These are phyloP conservation scores for Alitta virens DNA, from an alignment of 2,888 invertebrate genomes.

Conservation along the genomic window DNA sequence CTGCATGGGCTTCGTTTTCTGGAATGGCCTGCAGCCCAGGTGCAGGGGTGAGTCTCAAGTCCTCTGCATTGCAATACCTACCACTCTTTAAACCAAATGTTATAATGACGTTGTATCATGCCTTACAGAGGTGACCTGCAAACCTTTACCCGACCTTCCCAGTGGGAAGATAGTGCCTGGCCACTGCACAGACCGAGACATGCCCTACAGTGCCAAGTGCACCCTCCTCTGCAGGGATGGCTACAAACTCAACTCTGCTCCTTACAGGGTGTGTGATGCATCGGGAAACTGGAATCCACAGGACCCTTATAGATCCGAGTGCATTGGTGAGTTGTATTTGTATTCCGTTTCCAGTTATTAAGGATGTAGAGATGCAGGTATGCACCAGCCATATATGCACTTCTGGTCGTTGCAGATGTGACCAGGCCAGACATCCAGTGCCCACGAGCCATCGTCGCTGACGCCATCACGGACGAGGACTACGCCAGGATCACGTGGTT, in stretches of 20 bases:
- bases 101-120: neutral
- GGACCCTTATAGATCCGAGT: conserved; percentile 57
- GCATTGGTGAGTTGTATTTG: conserved; percentile 57
- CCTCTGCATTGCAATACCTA: neutral
- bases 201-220: conserved; percentile 65
- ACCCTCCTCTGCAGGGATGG: conserved; percentile 64
- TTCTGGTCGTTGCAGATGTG: conserved; percentile 58
- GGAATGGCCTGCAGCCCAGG: conserved; percentile 68
- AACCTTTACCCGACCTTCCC: conserved; percentile 14
- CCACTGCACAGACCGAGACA: conserved; percentile 62
- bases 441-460: conserved; percentile 61
- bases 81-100: neutral
- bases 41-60: conserved; percentile 63
- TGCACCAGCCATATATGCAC: too few relatives aligned
- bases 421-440: conserved; percentile 64
- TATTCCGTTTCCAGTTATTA: too few relatives aligned
- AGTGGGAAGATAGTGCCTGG: conserved; percentile 58
- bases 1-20: conserved; percentile 68
- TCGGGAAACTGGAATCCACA: conserved; percentile 60
- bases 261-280: conserved; percentile 62
- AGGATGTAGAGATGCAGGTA: too few relatives aligned
- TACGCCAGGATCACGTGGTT: conserved; percentile 63
- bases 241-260: conserved; percentile 63
- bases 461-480: conserved; percentile 60
- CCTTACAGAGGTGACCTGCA: conserved; percentile 25